These are phyloP conservation scores for Bovichtus diacanthus DNA, from an alignment of 2,797 vertebrate genomes.

Conservation along the genomic window DNA sequence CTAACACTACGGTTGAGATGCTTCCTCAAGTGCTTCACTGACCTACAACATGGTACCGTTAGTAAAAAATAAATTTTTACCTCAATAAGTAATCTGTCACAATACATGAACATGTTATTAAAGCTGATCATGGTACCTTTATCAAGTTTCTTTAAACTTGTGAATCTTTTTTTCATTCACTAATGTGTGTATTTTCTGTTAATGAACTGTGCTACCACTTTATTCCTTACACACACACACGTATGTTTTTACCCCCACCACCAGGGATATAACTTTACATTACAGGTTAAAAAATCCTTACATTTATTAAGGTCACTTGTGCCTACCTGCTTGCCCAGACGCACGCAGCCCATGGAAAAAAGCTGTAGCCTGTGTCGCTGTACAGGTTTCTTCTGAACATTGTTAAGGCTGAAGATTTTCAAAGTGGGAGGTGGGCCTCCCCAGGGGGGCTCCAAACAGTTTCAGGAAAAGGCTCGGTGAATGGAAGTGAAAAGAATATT, in stretches of 20 bases:
- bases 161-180: slow-evolving; percentile 1
- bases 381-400: not conserved
- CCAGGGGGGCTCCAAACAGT: too few species aligned
- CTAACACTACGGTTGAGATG: not conserved
- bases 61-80: slow-evolving; percentile 20
- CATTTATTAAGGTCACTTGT: slow-evolving; percentile 5
- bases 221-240: not conserved
- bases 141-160: slow-evolving; percentile 1
- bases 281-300: not conserved
- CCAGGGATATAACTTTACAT: not conserved
- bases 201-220: not conserved
- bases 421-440: too few species aligned
- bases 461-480: too few species aligned
- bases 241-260: not conserved
- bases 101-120: slow-evolving; percentile 11
- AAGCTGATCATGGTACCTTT: slow-evolving; percentile 4
- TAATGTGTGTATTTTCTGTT: slow-evolving; percentile 13
- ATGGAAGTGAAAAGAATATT: too few species aligned
- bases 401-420: not conserved
- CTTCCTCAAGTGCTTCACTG: slow-evolving; percentile 29
- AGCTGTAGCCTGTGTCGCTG: not conserved
- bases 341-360: not conserved
- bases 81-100: slow-evolving; percentile 19
- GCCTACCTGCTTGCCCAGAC: slow-evolving; percentile 1
- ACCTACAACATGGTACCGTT: slow-evolving; percentile 24